phyloP scores from a whole-genome alignment of 2,797 vertebrate species.

The Diceros bicornis region DNA sequence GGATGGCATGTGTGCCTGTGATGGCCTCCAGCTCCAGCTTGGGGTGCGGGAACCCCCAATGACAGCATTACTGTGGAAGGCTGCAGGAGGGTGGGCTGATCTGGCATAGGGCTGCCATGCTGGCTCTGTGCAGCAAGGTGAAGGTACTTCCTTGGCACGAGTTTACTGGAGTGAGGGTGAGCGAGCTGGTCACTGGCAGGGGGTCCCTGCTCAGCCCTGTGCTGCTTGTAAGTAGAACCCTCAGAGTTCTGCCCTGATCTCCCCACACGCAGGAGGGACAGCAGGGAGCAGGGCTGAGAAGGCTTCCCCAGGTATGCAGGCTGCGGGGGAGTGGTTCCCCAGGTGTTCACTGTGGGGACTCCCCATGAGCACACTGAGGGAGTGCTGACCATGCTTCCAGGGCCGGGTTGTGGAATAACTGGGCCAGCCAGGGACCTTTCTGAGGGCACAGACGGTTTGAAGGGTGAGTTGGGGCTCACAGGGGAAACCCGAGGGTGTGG shows the following conservation, averaged over 20 bases:
- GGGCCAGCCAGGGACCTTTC: not conserved
- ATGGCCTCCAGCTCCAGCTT: not conserved
- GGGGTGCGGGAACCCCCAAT: not conserved
- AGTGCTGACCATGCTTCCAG: not conserved
- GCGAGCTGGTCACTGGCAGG: not conserved
- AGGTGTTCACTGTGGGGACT: not conserved
- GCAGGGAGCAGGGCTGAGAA: not conserved
- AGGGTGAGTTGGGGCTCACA: not conserved
- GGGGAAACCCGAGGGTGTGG: not conserved
- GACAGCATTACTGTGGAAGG: not conserved
- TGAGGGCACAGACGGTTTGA: not conserved
- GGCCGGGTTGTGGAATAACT: fast-evolving
- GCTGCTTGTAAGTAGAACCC: not conserved
- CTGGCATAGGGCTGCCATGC: no score
- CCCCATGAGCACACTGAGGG: not conserved
- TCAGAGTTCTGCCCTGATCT: not conserved
- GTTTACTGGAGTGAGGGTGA: not conserved
- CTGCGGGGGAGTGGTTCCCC: not conserved
- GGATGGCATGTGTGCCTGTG: not conserved
- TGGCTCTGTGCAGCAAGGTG: not conserved
- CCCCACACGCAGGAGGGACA: no score
- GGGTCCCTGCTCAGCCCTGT: not conserved
- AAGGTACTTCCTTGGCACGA: not conserved
- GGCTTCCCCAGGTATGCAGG: not conserved
- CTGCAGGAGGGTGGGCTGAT: not conserved